Percentiles rank a stretch among this genome's conserved stretches.
phyloP scores from a whole-genome alignment of 2,113 vertebrate genomes.

The Tretioscincus oriximinensis region DNA sequence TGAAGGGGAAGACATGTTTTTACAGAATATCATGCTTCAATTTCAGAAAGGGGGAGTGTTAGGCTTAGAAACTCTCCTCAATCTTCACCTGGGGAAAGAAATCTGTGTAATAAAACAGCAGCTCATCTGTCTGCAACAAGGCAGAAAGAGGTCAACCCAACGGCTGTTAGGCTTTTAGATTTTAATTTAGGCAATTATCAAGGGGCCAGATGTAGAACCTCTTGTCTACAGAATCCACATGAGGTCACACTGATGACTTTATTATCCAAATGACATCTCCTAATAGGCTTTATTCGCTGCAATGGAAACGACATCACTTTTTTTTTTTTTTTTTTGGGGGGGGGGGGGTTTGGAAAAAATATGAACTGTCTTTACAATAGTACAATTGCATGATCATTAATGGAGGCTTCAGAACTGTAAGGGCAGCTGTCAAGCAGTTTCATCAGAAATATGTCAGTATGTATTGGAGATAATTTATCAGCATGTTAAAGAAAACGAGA shows the following conservation, averaged over 20 bases:
- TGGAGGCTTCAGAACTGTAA: conserved; percentile 18
- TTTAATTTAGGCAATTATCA: conserved; percentile 82
- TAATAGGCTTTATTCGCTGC: conserved; percentile 60
- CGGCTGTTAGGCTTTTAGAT: conserved; percentile 79
- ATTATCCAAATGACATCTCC: conserved; percentile 74
- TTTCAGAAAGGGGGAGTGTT: conserved; percentile 36
- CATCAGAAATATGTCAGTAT: conserved; percentile 9
- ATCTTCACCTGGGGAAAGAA: conserved; percentile 74
- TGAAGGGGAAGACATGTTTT: conserved; percentile 64
- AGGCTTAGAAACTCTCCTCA: conserved; percentile 61
- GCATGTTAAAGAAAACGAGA: conserved; percentile 31
- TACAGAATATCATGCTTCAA: conserved; percentile 20
- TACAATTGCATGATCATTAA: neutral
- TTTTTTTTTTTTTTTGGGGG: too few species aligned
- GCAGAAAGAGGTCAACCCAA: conserved; percentile 76
- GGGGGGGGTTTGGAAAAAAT: conserved; percentile 43
- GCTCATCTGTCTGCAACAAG: conserved; percentile 76
- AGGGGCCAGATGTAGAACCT: conserved; percentile 78
- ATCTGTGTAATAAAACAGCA: conserved; percentile 72
- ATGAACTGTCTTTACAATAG: conserved; percentile 14
- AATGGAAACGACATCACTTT: conserved; percentile 45
- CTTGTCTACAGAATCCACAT: conserved; percentile 76
- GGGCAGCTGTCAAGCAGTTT: conserved; percentile 8
- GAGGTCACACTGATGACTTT: conserved; percentile 79
- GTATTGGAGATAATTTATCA: conserved; percentile 24